Conservation (phyloP, 2,797 vertebrate species). For the Limnodromus scolopaceus region DNA sequence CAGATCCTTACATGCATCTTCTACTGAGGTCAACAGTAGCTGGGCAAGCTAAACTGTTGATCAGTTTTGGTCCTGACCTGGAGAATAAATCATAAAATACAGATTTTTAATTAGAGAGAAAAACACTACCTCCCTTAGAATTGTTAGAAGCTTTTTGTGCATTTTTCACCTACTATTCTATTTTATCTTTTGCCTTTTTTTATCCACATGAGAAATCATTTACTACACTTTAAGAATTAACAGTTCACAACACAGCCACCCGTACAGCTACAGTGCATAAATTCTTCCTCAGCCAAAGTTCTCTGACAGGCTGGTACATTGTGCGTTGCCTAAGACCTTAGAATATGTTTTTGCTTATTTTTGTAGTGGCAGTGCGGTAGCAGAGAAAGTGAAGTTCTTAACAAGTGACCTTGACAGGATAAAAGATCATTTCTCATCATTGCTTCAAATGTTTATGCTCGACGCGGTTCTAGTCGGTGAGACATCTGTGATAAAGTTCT, state of each 20-base stretch:
- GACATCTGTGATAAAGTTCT: slow-evolving; percentile 96
- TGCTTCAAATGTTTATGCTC: slow-evolving; percentile 83
- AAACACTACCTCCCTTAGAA: not conserved
- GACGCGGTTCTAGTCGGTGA: slow-evolving; percentile 92
- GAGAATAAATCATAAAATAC: slow-evolving; percentile 18
- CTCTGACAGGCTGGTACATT: slow-evolving; percentile 43
- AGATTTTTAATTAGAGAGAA: slow-evolving; percentile 16
- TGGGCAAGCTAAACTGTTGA: slow-evolving; percentile 25
- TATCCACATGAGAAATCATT: slow-evolving; percentile 18
- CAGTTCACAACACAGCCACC: slow-evolving; percentile 7
- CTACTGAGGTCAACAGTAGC: not conserved
- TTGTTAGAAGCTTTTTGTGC: not conserved
- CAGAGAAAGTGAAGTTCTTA: slow-evolving; percentile 73
- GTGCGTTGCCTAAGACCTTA: slow-evolving; percentile 60
- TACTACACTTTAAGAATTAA: slow-evolving; percentile 19
- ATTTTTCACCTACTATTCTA: slow-evolving; percentile 10
- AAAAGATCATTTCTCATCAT: slow-evolving; percentile 61
- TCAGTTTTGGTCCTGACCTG: slow-evolving; percentile 11
- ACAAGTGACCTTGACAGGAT: slow-evolving; percentile 72
- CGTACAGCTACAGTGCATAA: slow-evolving; percentile 9
- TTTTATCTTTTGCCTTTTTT: not conserved
- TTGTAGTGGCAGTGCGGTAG: slow-evolving; percentile 76
- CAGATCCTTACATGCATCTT: not conserved
- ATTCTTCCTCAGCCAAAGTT: slow-evolving; percentile 53
- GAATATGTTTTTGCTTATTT: slow-evolving; percentile 71